Base-by-base conservation (phyloP, 2,888 invertebrate genomes). In the Nemurella pictetii region DNA sequence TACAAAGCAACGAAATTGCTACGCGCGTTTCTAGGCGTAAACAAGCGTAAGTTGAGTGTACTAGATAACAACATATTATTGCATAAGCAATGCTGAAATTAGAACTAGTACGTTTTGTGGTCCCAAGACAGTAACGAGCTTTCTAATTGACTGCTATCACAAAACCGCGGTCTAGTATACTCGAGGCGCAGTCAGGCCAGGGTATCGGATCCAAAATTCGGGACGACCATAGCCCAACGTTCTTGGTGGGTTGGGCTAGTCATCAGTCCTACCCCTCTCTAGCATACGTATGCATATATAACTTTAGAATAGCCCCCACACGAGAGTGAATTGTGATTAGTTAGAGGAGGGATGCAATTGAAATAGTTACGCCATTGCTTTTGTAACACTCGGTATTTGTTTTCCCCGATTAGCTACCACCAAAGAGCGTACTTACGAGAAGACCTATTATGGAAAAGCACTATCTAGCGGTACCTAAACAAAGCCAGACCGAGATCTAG, bases 81-180 rank as follows among this genome's bases (percentile, higher is more conserved):
- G 55, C 55, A 55, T 55, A 7, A 55, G 55, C 20, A 55, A 55
- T 55, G 55, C 55, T 55, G 55, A 55, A 55, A 55, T 20, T 55
- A 15, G 55, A 55, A 20, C 20, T 2, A 20, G 20, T 75, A n/a
- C 26, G 75, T 75, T 75, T 75, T 26, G n/a, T n/a, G 75, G 5
- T 75, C 75, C 27, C 28, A 75, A 25, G 25, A 75, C 27, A 75
- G 26, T n/a, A 27, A 75, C 28, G 75, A 75, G 27, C 7, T 26
- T 55, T 5, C 75, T 75, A 75, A 75, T 75, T 75, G 75, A 75
- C 75, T 75, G 75, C 75, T 75, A 75, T 75, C 75, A 26, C 26
- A 28, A 75, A 75, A 75, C 75, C 75, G n/a, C 28, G 9, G 27
- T 75, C n/a, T n/a, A n/a, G n/a, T n/a, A n/a, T n/a, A n/a, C n/a